Conservation (phyloP, 2,888 invertebrate species). For the Alitta virens region DNA sequence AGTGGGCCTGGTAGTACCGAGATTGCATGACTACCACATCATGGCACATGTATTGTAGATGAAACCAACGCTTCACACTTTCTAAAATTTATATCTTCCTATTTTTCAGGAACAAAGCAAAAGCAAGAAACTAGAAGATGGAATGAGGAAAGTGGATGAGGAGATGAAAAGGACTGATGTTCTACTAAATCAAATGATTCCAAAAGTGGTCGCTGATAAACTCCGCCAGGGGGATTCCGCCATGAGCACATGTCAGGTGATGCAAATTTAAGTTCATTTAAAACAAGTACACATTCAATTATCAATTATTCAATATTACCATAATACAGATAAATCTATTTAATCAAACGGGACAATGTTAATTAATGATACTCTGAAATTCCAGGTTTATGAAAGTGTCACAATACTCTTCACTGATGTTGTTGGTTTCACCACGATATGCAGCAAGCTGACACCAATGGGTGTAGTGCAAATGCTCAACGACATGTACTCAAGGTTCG, state of each 20-base stretch:
- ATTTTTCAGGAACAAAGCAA: neutral
- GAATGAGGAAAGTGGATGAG: slow-evolving; percentile 88
- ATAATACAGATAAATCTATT: too few relatives aligned
- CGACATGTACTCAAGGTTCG: slow-evolving; percentile 92
- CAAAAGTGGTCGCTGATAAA: slow-evolving; percentile 89
- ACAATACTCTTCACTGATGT: slow-evolving; percentile 97
- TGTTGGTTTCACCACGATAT: slow-evolving; percentile 96
- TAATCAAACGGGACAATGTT: too few relatives aligned
- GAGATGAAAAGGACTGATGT: slow-evolving; percentile 93
- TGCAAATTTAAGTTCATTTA: too few relatives aligned
- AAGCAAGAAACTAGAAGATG: slow-evolving; percentile 70
- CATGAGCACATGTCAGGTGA: neutral
- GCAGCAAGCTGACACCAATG: slow-evolving; percentile 93
- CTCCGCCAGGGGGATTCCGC: slow-evolving; percentile 73
- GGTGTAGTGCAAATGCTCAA: slow-evolving; percentile 97
- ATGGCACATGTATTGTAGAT: too few relatives aligned
- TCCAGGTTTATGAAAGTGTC: slow-evolving; percentile 91
- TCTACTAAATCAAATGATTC: slow-evolving; percentile 95
- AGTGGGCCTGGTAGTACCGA: too few relatives aligned
- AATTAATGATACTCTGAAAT: too few relatives aligned
- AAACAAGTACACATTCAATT: too few relatives aligned
- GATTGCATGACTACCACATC: too few relatives aligned
- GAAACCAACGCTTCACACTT: too few relatives aligned
- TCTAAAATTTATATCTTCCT: too few relatives aligned
- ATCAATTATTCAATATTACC: too few relatives aligned